Conservation (phyloP, 2,797 vertebrate species). For the Cyprinodon diabolis region DNA sequence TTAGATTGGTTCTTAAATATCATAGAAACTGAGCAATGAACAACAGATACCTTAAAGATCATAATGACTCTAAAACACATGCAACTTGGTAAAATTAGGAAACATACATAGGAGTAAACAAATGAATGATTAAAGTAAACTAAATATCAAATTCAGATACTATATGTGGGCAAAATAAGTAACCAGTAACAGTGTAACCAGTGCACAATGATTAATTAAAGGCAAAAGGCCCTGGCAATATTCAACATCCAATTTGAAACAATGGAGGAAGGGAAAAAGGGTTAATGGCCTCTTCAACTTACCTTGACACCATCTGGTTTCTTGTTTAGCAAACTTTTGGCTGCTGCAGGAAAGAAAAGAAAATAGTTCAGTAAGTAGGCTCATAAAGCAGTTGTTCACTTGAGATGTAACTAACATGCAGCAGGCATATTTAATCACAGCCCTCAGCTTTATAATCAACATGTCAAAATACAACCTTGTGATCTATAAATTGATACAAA, state of each 20-base stretch:
- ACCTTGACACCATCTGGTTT: slow-evolving; percentile 97
- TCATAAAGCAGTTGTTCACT: slow-evolving; percentile 22
- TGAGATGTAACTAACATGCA: slow-evolving; percentile 70
- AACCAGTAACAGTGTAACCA: too few relatives aligned
- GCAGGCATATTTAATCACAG: slow-evolving; percentile 58
- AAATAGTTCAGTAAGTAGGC: slow-evolving; percentile 42
- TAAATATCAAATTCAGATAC: neutral
- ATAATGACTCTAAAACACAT: slow-evolving; percentile 20
- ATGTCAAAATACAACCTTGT: slow-evolving; percentile 53
- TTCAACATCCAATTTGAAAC: slow-evolving; percentile 44
- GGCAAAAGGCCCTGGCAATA: slow-evolving; percentile 48
- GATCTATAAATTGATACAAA: slow-evolving; percentile 62
- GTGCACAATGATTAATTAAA: slow-evolving; percentile 58
- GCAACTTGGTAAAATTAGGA: slow-evolving; percentile 18
- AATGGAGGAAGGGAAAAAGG: slow-evolving; percentile 50
- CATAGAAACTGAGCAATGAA: slow-evolving; percentile 5
- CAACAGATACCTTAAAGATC: neutral
- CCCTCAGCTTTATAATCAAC: slow-evolving; percentile 56
- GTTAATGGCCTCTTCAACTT: slow-evolving; percentile 62
- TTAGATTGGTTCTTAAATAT: slow-evolving; percentile 25
- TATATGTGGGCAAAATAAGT: slow-evolving; percentile 3
- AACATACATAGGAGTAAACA: slow-evolving; percentile 21
- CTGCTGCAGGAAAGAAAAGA: slow-evolving; percentile 86
- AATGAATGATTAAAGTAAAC: slow-evolving; percentile 13
- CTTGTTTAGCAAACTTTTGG: slow-evolving; percentile 96